phyloP scores from a whole-genome alignment of 2,888 invertebrate species.

The Ophion obscuratus region DNA sequence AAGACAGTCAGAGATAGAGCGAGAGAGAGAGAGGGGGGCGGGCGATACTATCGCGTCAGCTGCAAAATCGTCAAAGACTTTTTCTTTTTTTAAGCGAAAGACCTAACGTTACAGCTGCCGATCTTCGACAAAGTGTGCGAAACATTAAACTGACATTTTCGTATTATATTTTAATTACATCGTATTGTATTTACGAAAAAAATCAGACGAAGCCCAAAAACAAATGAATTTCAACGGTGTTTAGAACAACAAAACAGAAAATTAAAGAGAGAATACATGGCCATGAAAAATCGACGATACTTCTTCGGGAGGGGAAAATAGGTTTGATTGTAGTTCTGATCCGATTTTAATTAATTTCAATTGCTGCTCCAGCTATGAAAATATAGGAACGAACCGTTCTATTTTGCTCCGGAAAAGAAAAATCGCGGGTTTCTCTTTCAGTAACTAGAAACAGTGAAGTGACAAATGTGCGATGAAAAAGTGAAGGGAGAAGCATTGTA shows the following conservation, averaged over 20 bases:
- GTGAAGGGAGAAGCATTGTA: not conserved
- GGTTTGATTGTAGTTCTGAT: not conserved
- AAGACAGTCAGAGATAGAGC: not conserved
- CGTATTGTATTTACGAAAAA: not conserved
- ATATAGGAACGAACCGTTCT: not conserved
- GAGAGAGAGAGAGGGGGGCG: not conserved
- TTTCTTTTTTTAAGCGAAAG: not conserved
- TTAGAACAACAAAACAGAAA: not conserved
- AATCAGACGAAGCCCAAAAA: not conserved
- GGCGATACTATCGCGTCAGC: not conserved
- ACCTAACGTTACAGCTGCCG: not conserved
- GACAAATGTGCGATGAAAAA: not conserved
- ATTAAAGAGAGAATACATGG: not conserved
- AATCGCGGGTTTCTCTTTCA: not conserved
- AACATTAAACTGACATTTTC: not conserved
- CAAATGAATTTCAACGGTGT: not conserved
- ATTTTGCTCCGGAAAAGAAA: not conserved
- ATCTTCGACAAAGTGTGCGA: not conserved
- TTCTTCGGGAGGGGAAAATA: not conserved
- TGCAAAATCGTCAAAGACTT: conserved; percentile 3
- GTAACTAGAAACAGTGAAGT: too few species aligned
- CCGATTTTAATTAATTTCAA: not conserved
- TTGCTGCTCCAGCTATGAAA: not conserved
- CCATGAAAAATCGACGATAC: not conserved
- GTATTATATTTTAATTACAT: not conserved